Evolutionary conservation across 2,888 invertebrate genomes (phyloP).

Genomic region (Himalopsyche japonica): DNA sequence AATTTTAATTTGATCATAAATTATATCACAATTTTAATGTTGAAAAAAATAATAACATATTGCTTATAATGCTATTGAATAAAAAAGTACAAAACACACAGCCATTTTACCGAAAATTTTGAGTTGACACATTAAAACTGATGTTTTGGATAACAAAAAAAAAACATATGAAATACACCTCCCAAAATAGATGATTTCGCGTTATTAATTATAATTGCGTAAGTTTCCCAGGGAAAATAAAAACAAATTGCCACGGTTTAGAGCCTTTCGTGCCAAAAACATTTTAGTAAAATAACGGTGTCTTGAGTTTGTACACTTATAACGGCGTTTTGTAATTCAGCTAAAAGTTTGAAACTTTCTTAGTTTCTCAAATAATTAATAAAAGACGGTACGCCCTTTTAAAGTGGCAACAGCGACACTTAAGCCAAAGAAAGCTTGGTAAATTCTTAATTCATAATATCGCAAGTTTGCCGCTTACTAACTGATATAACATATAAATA

Average conservation of each 20-base stretch:
- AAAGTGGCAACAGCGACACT: background rate
- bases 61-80: too few species aligned
- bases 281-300: background rate
- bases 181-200: too few species aligned
- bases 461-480: background rate
- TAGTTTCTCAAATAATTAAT: background rate
- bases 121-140: too few species aligned
- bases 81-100: too few species aligned
- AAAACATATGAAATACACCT: too few species aligned
- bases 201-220: too few species aligned
- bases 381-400: background rate
- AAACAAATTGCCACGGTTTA: background rate
- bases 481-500: background rate
- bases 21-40: too few species aligned
- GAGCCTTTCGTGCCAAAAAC: background rate
- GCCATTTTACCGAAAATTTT: too few species aligned
- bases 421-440: background rate
- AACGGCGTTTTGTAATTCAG: background rate
- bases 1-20: too few species aligned
- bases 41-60: too few species aligned
- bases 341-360: background rate
- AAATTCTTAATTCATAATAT: background rate
- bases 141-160: too few species aligned
- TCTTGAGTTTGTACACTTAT: background rate
- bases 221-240: too few species aligned